phyloP scores from a whole-genome alignment of 2,888 invertebrate genomes.

The Eucriotettix oculatus region DNA sequence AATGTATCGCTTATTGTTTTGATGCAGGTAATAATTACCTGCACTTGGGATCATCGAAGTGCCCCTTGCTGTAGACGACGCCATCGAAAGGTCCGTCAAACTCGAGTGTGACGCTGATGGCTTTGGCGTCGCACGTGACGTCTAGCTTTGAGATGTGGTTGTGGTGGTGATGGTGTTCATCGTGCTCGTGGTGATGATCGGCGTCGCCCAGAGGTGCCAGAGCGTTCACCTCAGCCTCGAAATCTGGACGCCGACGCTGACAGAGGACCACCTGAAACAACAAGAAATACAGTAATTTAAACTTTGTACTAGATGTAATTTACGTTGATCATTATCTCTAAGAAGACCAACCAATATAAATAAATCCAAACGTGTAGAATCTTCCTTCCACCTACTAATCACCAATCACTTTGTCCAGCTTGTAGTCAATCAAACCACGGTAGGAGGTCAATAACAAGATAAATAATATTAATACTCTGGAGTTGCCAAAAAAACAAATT shows the following conservation, averaged over 20 bases:
- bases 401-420: no score
- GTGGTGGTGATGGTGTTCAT: slow-evolving; percentile 18
- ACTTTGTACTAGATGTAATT: no score
- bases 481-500: no score
- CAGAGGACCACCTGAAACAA: background rate
- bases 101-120: slow-evolving; percentile 43
- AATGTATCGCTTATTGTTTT: background rate
- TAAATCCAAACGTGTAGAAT: no score
- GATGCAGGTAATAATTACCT: slow-evolving; percentile 31
- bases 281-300: background rate
- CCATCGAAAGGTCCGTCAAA: slow-evolving; percentile 47
- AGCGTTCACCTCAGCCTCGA: slow-evolving; percentile 1
- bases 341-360: no score
- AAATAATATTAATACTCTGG: no score
- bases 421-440: no score
- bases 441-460: no score
- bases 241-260: background rate
- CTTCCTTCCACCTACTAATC: no score
- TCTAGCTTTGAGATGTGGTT: slow-evolving; percentile 40
- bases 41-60: slow-evolving; percentile 46
- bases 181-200: slow-evolving; percentile 5
- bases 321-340: no score
- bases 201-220: slow-evolving; percentile 3
- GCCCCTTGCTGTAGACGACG: slow-evolving; percentile 53
- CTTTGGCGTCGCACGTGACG: slow-evolving; percentile 40